Conservation (phyloP, 2,888 invertebrate genomes). For the Pteria penguin region DNA sequence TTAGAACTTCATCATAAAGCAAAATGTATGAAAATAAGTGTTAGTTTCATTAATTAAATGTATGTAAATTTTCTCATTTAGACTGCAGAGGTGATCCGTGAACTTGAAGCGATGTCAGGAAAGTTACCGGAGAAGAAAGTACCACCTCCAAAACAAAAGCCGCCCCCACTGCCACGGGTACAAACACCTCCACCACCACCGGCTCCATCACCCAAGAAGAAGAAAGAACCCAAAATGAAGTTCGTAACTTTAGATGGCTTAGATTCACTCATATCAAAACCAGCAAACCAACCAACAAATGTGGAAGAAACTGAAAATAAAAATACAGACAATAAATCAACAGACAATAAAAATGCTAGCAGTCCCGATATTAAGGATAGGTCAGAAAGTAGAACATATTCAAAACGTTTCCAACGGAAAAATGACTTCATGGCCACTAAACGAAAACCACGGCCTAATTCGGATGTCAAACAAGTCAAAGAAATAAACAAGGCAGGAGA, state of each 20-base stretch:
- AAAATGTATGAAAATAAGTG: neutral
- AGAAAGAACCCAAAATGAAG: neutral
- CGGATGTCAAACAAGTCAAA: neutral
- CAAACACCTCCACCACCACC: conserved; percentile 5
- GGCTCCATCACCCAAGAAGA: neutral
- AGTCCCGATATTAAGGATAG: neutral
- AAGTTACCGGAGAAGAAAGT: conserved; percentile 16
- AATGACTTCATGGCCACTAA: neutral
- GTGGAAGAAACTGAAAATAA: neutral
- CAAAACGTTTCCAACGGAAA: neutral
- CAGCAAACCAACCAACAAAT: neutral
- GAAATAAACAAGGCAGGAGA: neutral
- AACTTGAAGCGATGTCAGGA: conserved; percentile 36
- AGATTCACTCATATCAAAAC: too few relatives aligned
- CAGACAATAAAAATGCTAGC: neutral
- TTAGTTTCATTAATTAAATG: neutral
- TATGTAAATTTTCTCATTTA: conserved; percentile 16
- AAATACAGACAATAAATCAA: neutral
- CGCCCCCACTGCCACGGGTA: neutral
- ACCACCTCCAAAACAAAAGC: neutral
- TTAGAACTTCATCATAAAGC: too few relatives aligned
- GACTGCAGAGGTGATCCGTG: conserved; percentile 32
- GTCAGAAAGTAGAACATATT: neutral
- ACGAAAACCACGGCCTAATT: neutral
- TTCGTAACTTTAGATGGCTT: neutral